Conservation (phyloP, 2,797 vertebrate genomes). For the Acanthiza pusilla region DNA sequence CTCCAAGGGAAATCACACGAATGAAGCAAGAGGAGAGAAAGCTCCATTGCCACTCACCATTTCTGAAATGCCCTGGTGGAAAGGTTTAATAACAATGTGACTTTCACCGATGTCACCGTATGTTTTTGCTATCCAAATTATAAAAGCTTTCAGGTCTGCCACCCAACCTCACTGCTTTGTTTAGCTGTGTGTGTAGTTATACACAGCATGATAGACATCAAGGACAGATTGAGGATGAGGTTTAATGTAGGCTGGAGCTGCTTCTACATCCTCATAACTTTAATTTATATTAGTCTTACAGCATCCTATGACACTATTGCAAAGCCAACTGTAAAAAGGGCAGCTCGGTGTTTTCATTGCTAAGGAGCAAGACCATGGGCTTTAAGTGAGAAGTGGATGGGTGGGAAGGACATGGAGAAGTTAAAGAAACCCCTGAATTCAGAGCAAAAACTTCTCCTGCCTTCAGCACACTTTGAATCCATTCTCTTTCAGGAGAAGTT, state of each 20-base stretch:
- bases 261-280: background rate
- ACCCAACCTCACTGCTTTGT: background rate
- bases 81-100: background rate
- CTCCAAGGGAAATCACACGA: background rate
- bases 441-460: background rate
- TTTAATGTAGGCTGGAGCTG: background rate
- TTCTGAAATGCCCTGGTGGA: background rate
- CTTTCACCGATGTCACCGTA: accelerated
- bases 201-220: background rate
- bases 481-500: background rate
- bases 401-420: background rate
- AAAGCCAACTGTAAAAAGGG: constrained; percentile 9
- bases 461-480: background rate
- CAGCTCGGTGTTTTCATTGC: background rate
- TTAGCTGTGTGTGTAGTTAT: background rate
- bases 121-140: background rate
- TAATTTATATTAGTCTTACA: background rate
- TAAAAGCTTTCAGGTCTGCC: background rate
- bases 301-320: background rate
- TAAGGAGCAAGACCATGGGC: background rate
- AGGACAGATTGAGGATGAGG: background rate
- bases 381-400: background rate
- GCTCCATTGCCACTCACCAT: background rate
- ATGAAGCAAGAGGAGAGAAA: background rate
- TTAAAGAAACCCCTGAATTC: background rate